Percentiles rank a stretch among this genome's conserved stretches.
Conservation (phyloP, 2,113 vertebrate species). For the Piaya cayana region DNA sequence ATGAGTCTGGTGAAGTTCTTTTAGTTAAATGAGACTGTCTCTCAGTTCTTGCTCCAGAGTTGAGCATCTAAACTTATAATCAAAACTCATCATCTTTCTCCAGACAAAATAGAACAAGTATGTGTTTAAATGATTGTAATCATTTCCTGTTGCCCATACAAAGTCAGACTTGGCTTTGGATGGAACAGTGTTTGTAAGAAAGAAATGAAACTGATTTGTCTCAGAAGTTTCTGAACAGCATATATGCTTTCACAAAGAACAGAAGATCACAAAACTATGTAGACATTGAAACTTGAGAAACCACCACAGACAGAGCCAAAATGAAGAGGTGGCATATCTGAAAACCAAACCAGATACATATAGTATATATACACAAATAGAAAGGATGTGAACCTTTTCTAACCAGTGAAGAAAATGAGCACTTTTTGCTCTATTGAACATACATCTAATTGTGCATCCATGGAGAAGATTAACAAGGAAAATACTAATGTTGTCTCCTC, state of each 20-base stretch:
- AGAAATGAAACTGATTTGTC: accelerated
- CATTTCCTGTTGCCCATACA: not conserved
- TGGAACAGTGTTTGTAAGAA: not conserved
- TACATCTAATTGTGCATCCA: not conserved
- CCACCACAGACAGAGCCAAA: not conserved
- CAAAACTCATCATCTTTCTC: not conserved
- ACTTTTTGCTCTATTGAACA: not conserved
- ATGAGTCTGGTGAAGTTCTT: no score
- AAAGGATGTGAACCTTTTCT: not conserved
- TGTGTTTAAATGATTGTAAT: not conserved
- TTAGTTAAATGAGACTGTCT: not conserved
- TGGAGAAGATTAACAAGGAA: not conserved
- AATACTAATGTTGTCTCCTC: not conserved
- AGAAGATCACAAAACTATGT: not conserved
- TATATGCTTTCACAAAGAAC: not conserved
- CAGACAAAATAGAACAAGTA: not conserved
- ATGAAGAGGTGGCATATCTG: not conserved
- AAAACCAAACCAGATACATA: not conserved
- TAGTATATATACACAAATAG: not conserved
- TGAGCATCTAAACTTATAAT: not conserved
- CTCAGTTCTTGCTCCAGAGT: not conserved
- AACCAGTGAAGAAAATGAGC: not conserved
- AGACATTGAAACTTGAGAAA: not conserved
- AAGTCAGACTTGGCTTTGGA: not conserved
- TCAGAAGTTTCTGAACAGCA: not conserved